Evolutionary conservation across 2,888 invertebrate species (phyloP).

Genomic region (Icerya purchasi): DNA sequence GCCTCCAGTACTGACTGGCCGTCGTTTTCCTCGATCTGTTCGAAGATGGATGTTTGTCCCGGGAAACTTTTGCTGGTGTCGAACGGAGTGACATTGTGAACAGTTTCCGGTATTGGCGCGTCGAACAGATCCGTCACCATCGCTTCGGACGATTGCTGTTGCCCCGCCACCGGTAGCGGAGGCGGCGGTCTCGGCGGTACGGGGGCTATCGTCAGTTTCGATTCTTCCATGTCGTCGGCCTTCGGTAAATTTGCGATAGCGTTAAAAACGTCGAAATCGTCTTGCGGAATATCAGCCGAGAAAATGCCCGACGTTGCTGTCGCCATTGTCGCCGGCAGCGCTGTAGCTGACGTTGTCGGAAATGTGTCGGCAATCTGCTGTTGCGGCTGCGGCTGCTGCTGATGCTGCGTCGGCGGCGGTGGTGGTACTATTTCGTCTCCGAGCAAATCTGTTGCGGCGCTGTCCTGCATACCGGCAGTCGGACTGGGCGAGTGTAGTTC

Average conservation of each 20-base stretch:
- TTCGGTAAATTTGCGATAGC: slow-evolving; percentile 12
- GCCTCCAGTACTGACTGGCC: background rate
- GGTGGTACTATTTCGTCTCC: slow-evolving; percentile 17
- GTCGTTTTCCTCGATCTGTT: background rate
- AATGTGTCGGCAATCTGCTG: background rate
- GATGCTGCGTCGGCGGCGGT: slow-evolving; percentile 9
- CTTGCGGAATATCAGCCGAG: slow-evolving; percentile 8
- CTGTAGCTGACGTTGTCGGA: slow-evolving; percentile 1
- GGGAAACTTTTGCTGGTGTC: background rate
- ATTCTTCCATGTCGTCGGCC: slow-evolving; percentile 5
- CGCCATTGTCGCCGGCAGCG: background rate
- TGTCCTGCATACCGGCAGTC: slow-evolving; percentile 33
- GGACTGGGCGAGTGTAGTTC: slow-evolving; percentile 68
- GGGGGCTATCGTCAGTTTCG: background rate
- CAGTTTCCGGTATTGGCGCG: slow-evolving; percentile 15
- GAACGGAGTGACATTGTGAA: background rate
- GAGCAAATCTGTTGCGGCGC: slow-evolving; percentile 16
- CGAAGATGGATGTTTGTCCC: background rate
- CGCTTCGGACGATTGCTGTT: slow-evolving; percentile 8
- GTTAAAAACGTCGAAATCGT: slow-evolving; percentile 7
- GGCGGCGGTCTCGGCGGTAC: background rate
- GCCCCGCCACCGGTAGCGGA: slow-evolving; percentile 14
- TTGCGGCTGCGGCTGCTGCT: background rate
- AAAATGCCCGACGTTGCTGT: background rate
- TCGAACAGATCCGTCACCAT: slow-evolving; percentile 6